Conservation (phyloP, 2,113 vertebrate genomes). For the Theristicus caerulescens region DNA sequence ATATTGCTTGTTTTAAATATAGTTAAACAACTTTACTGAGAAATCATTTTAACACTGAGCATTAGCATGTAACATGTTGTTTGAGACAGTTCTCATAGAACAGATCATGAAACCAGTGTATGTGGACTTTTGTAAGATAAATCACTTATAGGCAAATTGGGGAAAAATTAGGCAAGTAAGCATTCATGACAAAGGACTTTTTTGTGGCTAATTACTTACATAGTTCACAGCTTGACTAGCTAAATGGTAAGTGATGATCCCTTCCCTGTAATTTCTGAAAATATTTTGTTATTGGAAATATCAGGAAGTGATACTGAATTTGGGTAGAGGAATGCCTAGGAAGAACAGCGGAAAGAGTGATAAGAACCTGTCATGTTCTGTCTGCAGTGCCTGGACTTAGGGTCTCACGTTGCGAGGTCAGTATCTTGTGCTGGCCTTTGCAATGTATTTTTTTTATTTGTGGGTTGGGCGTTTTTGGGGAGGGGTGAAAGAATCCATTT, state of each 20-base stretch:
- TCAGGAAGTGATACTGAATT: neutral
- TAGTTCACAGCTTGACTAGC: neutral
- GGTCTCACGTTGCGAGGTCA: neutral
- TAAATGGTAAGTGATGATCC: neutral
- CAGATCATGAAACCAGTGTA: neutral
- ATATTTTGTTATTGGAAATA: neutral
- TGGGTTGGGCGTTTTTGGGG: rapidly evolving
- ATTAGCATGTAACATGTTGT: neutral
- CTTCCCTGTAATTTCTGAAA: neutral
- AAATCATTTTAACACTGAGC: neutral
- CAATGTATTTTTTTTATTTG: neutral
- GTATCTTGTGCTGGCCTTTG: neutral
- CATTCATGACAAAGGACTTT: neutral
- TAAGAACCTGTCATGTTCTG: neutral
- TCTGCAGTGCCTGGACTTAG: neutral
- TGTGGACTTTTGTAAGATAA: neutral
- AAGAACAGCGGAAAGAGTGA: neutral
- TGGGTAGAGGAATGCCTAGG: neutral
- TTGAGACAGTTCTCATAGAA: neutral
- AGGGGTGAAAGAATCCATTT: neutral
- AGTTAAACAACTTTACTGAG: neutral
- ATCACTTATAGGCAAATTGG: neutral
- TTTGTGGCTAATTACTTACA: neutral
- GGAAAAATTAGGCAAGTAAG: neutral
- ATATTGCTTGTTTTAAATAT: neutral